Conservation (phyloP, 2,797 vertebrate species). For the Crocodylus rhombifer region DNA sequence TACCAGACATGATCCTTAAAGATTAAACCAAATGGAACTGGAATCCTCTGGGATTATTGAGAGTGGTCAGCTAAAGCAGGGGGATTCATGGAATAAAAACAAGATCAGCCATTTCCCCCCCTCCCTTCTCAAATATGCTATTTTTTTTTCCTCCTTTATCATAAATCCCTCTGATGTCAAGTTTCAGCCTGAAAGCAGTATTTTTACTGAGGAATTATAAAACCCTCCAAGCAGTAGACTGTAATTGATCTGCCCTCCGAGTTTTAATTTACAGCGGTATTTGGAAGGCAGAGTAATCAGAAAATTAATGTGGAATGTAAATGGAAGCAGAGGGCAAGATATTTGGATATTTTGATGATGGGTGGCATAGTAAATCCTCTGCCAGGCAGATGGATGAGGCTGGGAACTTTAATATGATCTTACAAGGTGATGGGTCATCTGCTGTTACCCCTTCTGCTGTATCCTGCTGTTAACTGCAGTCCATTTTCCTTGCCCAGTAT, state of each 20-base stretch:
- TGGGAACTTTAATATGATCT: rapidly evolving
- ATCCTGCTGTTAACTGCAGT: not conserved
- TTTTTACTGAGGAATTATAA: not conserved
- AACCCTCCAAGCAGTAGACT: not conserved
- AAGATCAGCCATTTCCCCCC: not conserved
- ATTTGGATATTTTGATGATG: not conserved
- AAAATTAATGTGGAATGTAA: not conserved
- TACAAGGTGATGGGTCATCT: rapidly evolving
- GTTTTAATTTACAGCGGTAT: not conserved
- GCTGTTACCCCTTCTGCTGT: rapidly evolving
- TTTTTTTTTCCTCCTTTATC: too few species aligned
- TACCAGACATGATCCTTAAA: rapidly evolving
- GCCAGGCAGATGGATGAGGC: not conserved
- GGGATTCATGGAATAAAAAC: not conserved
- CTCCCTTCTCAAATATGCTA: not conserved
- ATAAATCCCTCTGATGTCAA: not conserved
- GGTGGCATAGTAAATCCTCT: not conserved
- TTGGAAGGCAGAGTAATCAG: not conserved
- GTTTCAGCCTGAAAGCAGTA: not conserved
- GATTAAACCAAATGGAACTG: not conserved
- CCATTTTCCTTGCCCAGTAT: rapidly evolving
- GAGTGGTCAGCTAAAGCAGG: not conserved
- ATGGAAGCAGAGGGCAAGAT: rapidly evolving
- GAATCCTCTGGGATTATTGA: not conserved
- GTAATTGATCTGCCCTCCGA: not conserved